Evolutionary conservation across 2,797 vertebrate genomes (phyloP).

Genomic region (Pagetopsis macropterus): DNA sequence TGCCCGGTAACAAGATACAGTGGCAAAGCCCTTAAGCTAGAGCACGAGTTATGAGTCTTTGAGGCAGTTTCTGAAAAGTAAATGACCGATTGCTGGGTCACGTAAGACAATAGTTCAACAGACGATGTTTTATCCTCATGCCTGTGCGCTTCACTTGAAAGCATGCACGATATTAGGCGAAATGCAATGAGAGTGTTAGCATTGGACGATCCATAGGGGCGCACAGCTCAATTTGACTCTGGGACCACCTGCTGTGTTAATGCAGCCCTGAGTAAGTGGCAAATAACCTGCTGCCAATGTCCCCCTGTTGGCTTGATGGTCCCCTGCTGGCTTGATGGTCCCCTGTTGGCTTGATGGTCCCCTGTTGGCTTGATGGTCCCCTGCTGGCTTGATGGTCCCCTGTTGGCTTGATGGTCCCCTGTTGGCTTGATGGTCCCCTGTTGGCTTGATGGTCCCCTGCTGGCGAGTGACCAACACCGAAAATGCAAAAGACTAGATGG

Average conservation of each 20-base stretch:
- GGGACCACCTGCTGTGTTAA: not conserved
- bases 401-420: no score
- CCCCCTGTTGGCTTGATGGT: no score
- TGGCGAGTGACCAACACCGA: not conserved
- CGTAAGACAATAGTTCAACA: not conserved
- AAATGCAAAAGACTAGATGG: slow-evolving; percentile 15
- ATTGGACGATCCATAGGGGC: not conserved
- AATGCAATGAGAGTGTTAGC: not conserved
- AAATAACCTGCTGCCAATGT: not conserved
- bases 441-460: no score
- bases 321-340: no score
- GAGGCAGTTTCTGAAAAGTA: not conserved
- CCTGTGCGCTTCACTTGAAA: not conserved
- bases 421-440: no score
- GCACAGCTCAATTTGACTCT: not conserved
- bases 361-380: no score
- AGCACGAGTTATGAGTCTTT: not conserved
- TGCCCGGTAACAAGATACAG: no score
- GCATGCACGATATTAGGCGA: not conserved
- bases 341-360: no score
- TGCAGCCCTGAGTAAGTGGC: not conserved
- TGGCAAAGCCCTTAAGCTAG: not conserved
- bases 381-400: no score
- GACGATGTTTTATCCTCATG: not conserved
- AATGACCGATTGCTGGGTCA: not conserved